These are phyloP conservation scores for Benitochromis conjunctus DNA, from an alignment of 2,113 vertebrate genomes.

Conservation along the genomic window DNA sequence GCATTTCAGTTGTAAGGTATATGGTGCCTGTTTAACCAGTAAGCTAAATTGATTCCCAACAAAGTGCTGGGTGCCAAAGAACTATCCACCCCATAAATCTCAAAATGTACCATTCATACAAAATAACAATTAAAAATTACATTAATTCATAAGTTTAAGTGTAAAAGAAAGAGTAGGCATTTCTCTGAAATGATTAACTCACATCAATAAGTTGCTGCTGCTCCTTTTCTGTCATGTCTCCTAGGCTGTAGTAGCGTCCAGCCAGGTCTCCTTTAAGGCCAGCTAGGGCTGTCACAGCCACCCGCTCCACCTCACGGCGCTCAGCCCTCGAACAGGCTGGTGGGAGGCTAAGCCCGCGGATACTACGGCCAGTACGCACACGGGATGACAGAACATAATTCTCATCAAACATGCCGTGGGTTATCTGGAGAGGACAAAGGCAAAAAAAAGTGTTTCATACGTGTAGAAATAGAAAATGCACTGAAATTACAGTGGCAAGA, in stretches of 20 bases:
- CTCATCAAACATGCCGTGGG: slow-evolving; percentile 82
- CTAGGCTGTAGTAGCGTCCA: slow-evolving; percentile 87
- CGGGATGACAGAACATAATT: slow-evolving; percentile 86
- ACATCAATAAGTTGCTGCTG: slow-evolving; percentile 93
- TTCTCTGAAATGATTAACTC: slow-evolving; percentile 48
- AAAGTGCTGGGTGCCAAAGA: neutral
- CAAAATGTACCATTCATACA: neutral
- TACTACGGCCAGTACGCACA: slow-evolving; percentile 89
- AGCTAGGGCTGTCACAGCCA: slow-evolving; percentile 79
- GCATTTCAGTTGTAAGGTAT: neutral
- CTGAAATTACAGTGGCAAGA: neutral
- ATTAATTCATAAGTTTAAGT: neutral
- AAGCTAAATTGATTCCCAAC: neutral
- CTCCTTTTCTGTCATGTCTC: slow-evolving; percentile 84
- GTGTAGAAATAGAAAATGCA: neutral
- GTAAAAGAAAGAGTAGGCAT: neutral
- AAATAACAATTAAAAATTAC: neutral
- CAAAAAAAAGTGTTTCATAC: fast-evolving
- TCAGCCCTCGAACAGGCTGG: slow-evolving; percentile 86
- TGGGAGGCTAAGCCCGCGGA: slow-evolving; percentile 88
- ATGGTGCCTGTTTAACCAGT: neutral
- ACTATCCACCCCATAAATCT: neutral
- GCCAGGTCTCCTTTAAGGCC: slow-evolving; percentile 86
- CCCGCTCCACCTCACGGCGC: slow-evolving; percentile 88
- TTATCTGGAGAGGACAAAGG: slow-evolving; percentile 70